A percentile compares a stretch with the other conserved stretches of the same genome.
These are phyloP conservation scores for Lepidochrysops patricia DNA, from an alignment of 2,888 invertebrate species.

Conservation along the genomic window DNA sequence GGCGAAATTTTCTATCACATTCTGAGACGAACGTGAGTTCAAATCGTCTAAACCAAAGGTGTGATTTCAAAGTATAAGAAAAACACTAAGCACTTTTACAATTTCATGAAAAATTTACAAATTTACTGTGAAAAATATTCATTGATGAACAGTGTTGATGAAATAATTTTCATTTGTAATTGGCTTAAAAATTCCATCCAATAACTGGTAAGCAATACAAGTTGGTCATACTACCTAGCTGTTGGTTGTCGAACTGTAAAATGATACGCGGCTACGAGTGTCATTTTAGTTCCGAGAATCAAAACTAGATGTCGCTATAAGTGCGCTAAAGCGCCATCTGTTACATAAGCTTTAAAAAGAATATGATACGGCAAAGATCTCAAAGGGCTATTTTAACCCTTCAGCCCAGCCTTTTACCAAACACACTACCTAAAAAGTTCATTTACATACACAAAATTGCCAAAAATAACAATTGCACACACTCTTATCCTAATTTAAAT, in stretches of 20 bases:
- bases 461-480: neutral
- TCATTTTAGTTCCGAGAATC: neutral
- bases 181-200: neutral
- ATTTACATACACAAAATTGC: neutral
- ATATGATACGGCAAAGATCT: neutral
- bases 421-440: neutral
- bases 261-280: too few species aligned
- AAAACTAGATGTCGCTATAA: neutral
- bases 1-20: constrained; percentile 62
- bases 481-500: neutral
- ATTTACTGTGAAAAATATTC: too few species aligned
- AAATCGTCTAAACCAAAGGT: neutral
- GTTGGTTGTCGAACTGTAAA: too few species aligned
- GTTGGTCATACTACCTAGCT: too few species aligned
- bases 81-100: too few species aligned
- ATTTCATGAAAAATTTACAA: too few species aligned
- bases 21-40: neutral
- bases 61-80: too few species aligned
- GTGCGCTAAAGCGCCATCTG: neutral
- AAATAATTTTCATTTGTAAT: neutral
- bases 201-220: too few species aligned
- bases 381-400: neutral
- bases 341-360: neutral
- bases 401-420: neutral
- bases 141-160: too few species aligned